Evolutionary conservation across 2,797 vertebrate genomes (phyloP).

Genomic region (Tenualosa ilisha): DNA sequence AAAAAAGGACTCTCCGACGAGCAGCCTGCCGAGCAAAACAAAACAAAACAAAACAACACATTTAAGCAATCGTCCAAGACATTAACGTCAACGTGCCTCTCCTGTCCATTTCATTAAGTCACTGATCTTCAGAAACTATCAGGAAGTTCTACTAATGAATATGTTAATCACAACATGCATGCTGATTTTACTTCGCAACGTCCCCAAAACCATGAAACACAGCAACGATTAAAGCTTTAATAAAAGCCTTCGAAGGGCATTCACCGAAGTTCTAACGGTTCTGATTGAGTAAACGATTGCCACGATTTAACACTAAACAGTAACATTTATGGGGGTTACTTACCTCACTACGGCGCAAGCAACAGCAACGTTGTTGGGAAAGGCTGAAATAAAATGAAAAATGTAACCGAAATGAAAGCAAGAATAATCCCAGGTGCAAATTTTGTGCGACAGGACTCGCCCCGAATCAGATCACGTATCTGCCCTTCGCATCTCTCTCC

Average conservation of each 20-base stretch:
- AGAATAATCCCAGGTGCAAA: not conserved
- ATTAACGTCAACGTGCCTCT: not conserved
- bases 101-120: not conserved
- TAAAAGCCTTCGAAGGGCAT: not conserved
- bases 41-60: not conserved
- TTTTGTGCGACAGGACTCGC: not conserved
- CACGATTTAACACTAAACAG: not conserved
- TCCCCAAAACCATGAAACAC: not conserved
- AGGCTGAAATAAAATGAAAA: not conserved
- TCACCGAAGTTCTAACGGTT: not conserved
- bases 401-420: not conserved
- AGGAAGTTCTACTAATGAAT: conserved; percentile 12
- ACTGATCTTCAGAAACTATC: conserved; percentile 12
- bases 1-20: not conserved
- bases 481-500: conserved; percentile 65
- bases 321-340: not conserved
- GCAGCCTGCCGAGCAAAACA: conserved; percentile 9
- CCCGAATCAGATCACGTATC: conserved; percentile 13
- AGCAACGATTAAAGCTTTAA: not conserved
- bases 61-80: not conserved
- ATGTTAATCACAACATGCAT: conserved; percentile 1
- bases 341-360: not conserved
- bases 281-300: not conserved
- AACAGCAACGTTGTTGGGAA: not conserved
- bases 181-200: not conserved